Conservation (phyloP, 2,888 invertebrate genomes). For the Chloroclysta siterata region DNA sequence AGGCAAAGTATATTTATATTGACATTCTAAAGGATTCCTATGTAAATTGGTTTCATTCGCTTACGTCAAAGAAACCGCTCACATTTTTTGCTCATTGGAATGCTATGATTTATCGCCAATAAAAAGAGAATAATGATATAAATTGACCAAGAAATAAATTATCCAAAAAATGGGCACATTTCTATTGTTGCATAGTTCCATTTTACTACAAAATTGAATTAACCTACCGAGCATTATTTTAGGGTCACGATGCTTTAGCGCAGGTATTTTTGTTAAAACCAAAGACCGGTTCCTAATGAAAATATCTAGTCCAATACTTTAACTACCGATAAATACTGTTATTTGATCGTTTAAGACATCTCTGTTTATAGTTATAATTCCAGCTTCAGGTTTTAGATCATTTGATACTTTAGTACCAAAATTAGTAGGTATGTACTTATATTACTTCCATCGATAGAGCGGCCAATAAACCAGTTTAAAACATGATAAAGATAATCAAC, state of each 20-base stretch:
- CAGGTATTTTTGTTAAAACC: slow-evolving; percentile 41
- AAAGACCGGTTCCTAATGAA: slow-evolving; percentile 42
- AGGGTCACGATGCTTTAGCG: slow-evolving; percentile 37
- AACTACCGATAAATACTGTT: slow-evolving; percentile 49
- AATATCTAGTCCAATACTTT: slow-evolving; percentile 42
- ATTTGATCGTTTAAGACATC: slow-evolving; percentile 53
- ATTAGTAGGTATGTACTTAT: not conserved
- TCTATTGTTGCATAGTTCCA: slow-evolving; percentile 22
- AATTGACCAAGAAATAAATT: slow-evolving; percentile 39
- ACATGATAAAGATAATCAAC: not conserved
- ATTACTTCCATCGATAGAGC: not conserved
- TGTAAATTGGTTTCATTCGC: slow-evolving; percentile 62
- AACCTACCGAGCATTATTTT: slow-evolving; percentile 42
- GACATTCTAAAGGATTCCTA: slow-evolving; percentile 67
- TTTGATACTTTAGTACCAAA: not conserved
- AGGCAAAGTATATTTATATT: slow-evolving; percentile 65
- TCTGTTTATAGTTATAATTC: slow-evolving; percentile 47
- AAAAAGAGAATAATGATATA: slow-evolving; percentile 34
- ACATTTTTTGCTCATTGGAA: slow-evolving; percentile 47
- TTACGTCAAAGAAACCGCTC: slow-evolving; percentile 60
- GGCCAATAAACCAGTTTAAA: not conserved
- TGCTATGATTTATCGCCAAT: slow-evolving; percentile 52
- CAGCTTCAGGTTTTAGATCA: slow-evolving; percentile 18
- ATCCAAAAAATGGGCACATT: slow-evolving; percentile 23
- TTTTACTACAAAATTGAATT: slow-evolving; percentile 33